Conservation (phyloP, 2,797 vertebrate species). For the Antrozous pallidus region DNA sequence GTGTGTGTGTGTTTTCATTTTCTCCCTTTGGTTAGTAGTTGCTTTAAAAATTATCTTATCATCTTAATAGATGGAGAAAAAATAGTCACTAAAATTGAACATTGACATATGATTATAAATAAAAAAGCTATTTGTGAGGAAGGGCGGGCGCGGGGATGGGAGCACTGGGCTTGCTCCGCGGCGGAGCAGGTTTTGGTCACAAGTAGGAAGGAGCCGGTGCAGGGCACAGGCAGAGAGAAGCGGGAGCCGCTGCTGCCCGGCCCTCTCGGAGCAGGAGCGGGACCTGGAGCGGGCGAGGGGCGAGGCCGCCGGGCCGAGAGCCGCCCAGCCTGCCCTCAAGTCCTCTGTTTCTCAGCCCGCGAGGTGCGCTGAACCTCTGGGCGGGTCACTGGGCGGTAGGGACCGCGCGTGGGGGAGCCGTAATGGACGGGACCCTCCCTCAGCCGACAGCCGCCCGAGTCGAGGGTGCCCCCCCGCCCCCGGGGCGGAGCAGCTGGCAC, state of each 20-base stretch:
- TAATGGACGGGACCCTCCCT: neutral
- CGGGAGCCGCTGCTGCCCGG: neutral
- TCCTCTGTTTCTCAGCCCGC: neutral
- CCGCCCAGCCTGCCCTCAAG: neutral
- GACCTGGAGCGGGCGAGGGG: neutral
- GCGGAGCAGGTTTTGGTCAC: slow-evolving; percentile 61
- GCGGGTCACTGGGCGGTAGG: slow-evolving; percentile 7
- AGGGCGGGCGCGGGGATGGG: neutral
- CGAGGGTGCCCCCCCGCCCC: slow-evolving; percentile 50
- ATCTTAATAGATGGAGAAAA: no score
- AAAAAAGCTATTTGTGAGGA: no score
- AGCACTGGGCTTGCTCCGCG: slow-evolving; percentile 64
- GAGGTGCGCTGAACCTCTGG: neutral
- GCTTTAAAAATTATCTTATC: no score
- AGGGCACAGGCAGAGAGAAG: slow-evolving; percentile 43
- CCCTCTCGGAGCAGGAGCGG: neutral
- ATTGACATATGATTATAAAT: no score
- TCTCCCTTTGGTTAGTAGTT: no score
- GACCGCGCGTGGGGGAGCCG: neutral
- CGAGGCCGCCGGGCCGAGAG: neutral
- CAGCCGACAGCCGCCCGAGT: neutral
- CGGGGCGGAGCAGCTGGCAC: neutral
- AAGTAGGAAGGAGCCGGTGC: slow-evolving; percentile 72
- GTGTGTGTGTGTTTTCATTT: no score
- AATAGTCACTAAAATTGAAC: no score